Base-by-base conservation (phyloP, 2,113 vertebrate species). In the Malurus elegans region DNA sequence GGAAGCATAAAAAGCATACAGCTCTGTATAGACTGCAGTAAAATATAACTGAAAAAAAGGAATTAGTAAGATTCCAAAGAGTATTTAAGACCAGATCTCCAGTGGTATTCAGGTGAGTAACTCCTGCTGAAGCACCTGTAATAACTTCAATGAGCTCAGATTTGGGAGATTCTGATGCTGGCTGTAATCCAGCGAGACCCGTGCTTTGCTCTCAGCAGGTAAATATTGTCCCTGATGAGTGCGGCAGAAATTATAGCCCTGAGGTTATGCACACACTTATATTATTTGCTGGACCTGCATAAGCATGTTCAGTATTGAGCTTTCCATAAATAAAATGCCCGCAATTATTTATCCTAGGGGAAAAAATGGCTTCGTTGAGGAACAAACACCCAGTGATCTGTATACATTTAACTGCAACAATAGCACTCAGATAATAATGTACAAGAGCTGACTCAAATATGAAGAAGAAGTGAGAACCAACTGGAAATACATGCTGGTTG, bases 301-400 rank as follows among this genome's bases (percentile, higher is more conserved):
- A 4, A 95, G 9, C n/a, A 50, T 57, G 45, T 76, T 87, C 23
- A 70, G 19, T 87, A 42, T 44, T 31, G 38, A 79, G 28, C 6
- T 80, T 87, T 91, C 70, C 56, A 61, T 76, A 90, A 94, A 93
- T 79, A 86, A 93, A 95, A 95, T 82, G 34, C 25, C 66, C 62
- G 83, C 32, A 73, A 47, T 82, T 91, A 76, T 82, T 89, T 91
- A 67, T 66, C 64, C 45, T 56, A 29, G 26, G 18, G 50, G 26
- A 14, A 80, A 86, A 84, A 79, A 72, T 24, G 58, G 26, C 40
- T 84, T 92, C 28, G n/a, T 10, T 54, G 67, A 81, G 58, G 67
- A 86, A 51, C 38, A 93, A 94, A 93, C 73, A 79, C 21, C 58
- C 36, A 82, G 51, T 16, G 13, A 91, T 82, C 42, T 71, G 15